Evolutionary conservation across 2,888 invertebrate genomes (phyloP), one percentile per base, ranked within the genome.

Genomic region (Mythimna albipuncta): DNA sequence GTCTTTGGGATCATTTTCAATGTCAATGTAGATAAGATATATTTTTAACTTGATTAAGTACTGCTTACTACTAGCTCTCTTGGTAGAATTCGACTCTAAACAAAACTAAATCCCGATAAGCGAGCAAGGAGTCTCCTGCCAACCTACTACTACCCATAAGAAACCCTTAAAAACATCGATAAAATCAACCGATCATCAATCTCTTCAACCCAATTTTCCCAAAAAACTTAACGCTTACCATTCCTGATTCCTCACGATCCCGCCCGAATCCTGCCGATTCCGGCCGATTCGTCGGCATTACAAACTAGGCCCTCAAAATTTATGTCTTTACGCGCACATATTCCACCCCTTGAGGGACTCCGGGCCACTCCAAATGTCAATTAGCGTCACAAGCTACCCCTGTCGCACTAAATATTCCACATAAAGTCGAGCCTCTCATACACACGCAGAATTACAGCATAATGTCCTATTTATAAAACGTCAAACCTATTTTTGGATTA

Each of bases 341-440:
- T 74, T 71, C 70, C 64, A 79, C 75, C 82, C 83, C 83, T 67
- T 44, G 78, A 81, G 87, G 75, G 85, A 75, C 70, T 52, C 79
- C 65, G 66, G 70, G 73, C 77, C 85, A 76, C 84, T 88, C 83
- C 81, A 83, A 85, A 88, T 89, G 89, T 89, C 89, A 89, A 89
- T 89, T 89, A 89, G 85, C 82, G 85, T 86, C 86, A 85, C 79
- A 52, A 69, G 64, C 61, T 77, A 77, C 79, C 77, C 82, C 52
- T 57, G 74, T 76, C 75, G 76, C 72, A 76, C 80, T 85, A 81
- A 86, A 88, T 86, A 85, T 87, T 79, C 79, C 71, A 64, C 73
- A 69, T 74, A 74, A 72, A 69, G 64, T 79, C 73, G 78, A 76
- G 82, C 77, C 69, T 78, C 83, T 71, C 71, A 77, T 79, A 84